Percentiles rank a stretch among this genome's conserved stretches.
phyloP scores from a whole-genome alignment of 1,140 invertebrate species.

The Micrasema minimum region DNA sequence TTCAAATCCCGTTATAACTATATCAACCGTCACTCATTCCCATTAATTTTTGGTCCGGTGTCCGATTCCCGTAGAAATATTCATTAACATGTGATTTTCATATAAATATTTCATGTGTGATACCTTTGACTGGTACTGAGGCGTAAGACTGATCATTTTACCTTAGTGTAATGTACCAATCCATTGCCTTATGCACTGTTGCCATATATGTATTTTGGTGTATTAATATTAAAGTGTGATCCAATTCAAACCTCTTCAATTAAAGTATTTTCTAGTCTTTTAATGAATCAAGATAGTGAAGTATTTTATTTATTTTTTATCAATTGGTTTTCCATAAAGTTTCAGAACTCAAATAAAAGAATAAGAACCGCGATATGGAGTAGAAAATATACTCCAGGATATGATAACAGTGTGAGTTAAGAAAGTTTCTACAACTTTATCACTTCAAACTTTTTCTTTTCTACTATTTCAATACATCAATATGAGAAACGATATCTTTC shows the following conservation, averaged over 20 bases:
- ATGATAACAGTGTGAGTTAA: neutral
- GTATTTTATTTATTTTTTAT: neutral
- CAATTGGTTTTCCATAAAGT: neutral
- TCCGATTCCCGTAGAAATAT: no score
- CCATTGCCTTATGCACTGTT: no score
- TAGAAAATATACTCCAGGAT: neutral
- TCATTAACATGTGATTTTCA: no score
- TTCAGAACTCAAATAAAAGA: neutral
- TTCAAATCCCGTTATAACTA: no score
- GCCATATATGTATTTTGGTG: neutral
- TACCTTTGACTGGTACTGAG: no score
- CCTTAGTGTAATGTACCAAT: no score
- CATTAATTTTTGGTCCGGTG: no score
- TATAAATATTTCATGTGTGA: no score
- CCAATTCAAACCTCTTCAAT: neutral
- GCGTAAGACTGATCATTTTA: no score
- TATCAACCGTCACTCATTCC: no score
- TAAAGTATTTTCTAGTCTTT: neutral
- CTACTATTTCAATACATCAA: neutral
- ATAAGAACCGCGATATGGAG: neutral
- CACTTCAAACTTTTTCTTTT: neutral
- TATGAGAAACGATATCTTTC: neutral
- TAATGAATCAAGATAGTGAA: neutral
- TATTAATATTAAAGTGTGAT: neutral
- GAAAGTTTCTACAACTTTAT: conserved; percentile 2